Evolutionary conservation across 2,113 vertebrate genomes (phyloP), one percentile per base, ranked within the genome.

Genomic region (Cygnus atratus): DNA sequence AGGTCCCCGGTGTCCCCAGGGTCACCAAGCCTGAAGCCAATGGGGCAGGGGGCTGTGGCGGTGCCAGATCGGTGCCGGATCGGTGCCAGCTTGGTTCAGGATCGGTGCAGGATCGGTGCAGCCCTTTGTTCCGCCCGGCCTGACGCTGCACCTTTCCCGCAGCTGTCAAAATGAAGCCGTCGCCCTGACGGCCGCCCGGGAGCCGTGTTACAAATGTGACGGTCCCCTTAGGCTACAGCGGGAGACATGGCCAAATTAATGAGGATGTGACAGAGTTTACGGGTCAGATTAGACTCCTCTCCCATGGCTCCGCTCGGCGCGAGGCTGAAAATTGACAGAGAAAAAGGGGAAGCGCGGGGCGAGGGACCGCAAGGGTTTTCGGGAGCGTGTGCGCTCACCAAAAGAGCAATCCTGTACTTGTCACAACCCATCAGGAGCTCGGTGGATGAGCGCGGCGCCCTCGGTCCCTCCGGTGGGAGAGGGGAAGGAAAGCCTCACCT

Each of bases 381-480:
- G 90, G 86, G 92, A 87, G 88, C 55, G 1, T 59, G 87, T 74
- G 93, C 0, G 24, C 8, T 55, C 96, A 68, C 82, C 96, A 95
- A 97, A 97, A 94, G 95, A 97, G 96, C 96, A 96, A 93, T 91
- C 73, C 94, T 95, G 97, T 91, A 7, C 78, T 61, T 97, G 96
- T 96, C 97, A 92, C 37, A 66, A 87, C 44, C 67, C 70, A 96
- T 96, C 95, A 97, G 94, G 63, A 10, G 0, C 86, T 3, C 1
- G n/a, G 13, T 15, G 76, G 96, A 85, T 22, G 1, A 39, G 92
- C 43, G 17, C 86, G 31, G 16, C 71, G 22, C 0, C 9, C 80
- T 86, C 29, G 3, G 85, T 37, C 78, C 87, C 86, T 76, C 78
- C 1, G 15, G 79, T 19, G 10, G 61, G 73, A 20, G 73, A n/a